Evolutionary conservation across 2,888 invertebrate species (phyloP), one percentile per base, ranked within the genome.

Genomic region (Cosmia pyralina): DNA sequence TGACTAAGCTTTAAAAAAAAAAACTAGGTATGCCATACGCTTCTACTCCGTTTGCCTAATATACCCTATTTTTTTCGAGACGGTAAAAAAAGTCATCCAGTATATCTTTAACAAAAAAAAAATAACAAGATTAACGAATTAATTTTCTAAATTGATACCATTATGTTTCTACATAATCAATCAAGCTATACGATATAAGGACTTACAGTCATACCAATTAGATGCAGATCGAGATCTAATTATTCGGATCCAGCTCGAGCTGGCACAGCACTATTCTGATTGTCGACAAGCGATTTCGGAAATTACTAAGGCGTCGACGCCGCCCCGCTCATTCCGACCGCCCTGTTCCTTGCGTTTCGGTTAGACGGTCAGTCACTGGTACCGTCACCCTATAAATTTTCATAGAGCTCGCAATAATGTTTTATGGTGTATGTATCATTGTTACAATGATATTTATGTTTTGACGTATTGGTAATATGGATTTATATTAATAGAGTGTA

Each of bases 251-350:
- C 92, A 90, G 89, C 86, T 89, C 88, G 87, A 88, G 88, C 91
- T 88, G 85, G 92, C 91, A 83, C 94, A 92, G 93, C 95, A 94
- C 93, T 93, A 93, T 91, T 92, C 94, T 92, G 94, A 94, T 94
- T 94, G 95, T 94, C 93, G 95, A 93, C 94, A 91, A 92, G 93
- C 94, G 95, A 95, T 95, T 96, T 96, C 95, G 95, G 96, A 96
- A 96, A 96, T 96, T 95, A 93, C 95, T 93, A 95, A 95, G 95
- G 94, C 94, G 93, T 91, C 91, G 92, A 90, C 91, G 90, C 88
- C 89, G 84, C 89, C 89, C 89, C 84, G 88, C 87, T 85, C 88
- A 84, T 86, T 87, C 86, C 90, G 82, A 78, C 86, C 86, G 74
- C 85, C 86, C 90, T 88, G 88, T 89, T 91, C 91, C 92, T 93